Evolutionary conservation across 1,140 invertebrate genomes (phyloP).

Genomic region (Uloborus diversus): DNA sequence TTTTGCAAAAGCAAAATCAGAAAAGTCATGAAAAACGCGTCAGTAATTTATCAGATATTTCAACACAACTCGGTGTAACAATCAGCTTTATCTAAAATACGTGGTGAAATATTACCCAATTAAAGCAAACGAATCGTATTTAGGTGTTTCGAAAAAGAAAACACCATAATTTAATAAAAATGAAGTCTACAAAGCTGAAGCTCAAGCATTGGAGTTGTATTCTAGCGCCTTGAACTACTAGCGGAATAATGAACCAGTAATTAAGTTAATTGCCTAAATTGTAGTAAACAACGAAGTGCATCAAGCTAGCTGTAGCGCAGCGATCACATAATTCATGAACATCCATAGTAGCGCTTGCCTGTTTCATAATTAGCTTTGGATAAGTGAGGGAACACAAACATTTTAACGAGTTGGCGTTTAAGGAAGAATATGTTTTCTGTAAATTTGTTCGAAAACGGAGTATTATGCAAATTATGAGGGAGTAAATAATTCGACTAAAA

Average conservation of each 20-base stretch:
- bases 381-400: slow-evolving; percentile 4
- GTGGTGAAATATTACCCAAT: slow-evolving; percentile 25
- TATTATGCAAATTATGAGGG: slow-evolving; percentile 23
- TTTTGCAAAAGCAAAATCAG: no score
- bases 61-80: neutral
- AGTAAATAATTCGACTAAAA: slow-evolving; percentile 17
- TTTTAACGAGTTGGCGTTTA: slow-evolving; percentile 32
- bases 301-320: slow-evolving; percentile 20
- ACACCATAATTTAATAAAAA: slow-evolving; percentile 37
- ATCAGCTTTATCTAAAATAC: neutral
- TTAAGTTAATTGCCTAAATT: slow-evolving; percentile 49
- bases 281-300: slow-evolving; percentile 47
- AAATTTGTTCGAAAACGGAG: slow-evolving; percentile 31
- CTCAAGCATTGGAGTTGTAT: neutral
- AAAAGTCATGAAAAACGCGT: no score
- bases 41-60: neutral
- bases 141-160: slow-evolving; percentile 5
- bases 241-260: slow-evolving; percentile 47
- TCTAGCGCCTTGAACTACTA: slow-evolving; percentile 20
- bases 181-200: slow-evolving; percentile 31
- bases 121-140: slow-evolving; percentile 12
- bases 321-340: slow-evolving; percentile 31
- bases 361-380: slow-evolving; percentile 43
- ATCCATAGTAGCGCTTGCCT: neutral
- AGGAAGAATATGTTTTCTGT: slow-evolving; percentile 13